Evolutionary conservation across 2,113 vertebrate genomes (phyloP).

Genomic region (Coracopsis vasa): DNA sequence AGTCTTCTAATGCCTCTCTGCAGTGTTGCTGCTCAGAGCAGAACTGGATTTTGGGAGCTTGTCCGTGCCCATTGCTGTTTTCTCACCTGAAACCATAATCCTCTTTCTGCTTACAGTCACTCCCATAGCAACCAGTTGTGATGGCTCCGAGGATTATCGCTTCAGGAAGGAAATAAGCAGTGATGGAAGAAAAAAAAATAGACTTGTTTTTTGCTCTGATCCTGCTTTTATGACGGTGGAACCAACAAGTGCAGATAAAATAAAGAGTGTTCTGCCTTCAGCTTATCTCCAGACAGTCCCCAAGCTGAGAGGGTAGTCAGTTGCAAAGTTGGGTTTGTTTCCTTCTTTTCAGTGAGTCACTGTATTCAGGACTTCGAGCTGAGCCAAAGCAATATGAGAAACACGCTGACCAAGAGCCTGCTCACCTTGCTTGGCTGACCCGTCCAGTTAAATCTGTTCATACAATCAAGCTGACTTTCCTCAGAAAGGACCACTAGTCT

Average conservation of each 20-base stretch:
- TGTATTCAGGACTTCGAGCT: not conserved
- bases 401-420: not conserved
- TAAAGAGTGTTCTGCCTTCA: not conserved
- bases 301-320: not conserved
- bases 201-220: not conserved
- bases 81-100: slow-evolving; percentile 62
- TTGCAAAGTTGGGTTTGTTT: slow-evolving; percentile 5
- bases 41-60: not conserved
- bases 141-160: not conserved
- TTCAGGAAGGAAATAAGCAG: slow-evolving; percentile 37
- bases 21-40: not conserved
- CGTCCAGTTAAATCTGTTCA: not conserved
- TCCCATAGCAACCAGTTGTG: slow-evolving; percentile 62
- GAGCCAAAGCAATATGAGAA: not conserved
- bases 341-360: not conserved
- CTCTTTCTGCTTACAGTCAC: slow-evolving; percentile 40
- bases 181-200: not conserved
- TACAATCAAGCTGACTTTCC: not conserved
- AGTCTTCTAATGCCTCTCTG: not conserved
- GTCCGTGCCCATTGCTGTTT: not conserved
- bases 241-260: not conserved
- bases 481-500: not conserved
- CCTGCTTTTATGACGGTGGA: not conserved
- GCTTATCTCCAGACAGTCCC: not conserved
- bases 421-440: slow-evolving; percentile 38